Evolutionary conservation across 2,888 invertebrate species (phyloP).

Genomic region (Tipula unca): DNA sequence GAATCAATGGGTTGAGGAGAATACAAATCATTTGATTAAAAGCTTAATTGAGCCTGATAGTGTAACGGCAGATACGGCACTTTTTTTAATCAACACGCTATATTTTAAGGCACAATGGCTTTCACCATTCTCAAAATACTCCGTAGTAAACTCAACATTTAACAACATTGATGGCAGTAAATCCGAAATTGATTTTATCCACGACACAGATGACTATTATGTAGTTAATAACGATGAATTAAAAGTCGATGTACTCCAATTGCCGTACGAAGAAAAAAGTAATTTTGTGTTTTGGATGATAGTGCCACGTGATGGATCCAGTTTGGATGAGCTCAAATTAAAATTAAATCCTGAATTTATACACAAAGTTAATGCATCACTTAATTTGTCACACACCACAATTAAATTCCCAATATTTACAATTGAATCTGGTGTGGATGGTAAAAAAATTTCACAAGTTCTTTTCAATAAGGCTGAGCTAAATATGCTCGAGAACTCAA

Average conservation of each 20-base stretch:
- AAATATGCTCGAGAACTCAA: not conserved
- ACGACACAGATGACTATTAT: not conserved
- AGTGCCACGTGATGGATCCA: not conserved
- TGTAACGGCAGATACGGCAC: not conserved
- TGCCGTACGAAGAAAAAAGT: not conserved
- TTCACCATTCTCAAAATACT: not conserved
- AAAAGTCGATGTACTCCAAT: not conserved
- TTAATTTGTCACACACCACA: not conserved
- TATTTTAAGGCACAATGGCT: not conserved
- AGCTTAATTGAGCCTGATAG: not conserved
- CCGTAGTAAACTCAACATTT: not conserved
- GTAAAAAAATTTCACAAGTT: not conserved
- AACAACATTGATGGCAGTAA: not conserved
- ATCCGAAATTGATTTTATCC: not conserved
- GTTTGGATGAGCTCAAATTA: not conserved
- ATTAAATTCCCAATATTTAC: not conserved
- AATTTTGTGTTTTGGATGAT: conserved; percentile 14
- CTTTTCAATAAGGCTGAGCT: not conserved
- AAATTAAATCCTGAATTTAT: not conserved
- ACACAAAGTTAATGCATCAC: not conserved
- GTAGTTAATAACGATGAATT: not conserved
- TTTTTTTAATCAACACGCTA: not conserved
- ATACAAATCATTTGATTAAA: not conserved
- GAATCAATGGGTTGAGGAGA: conserved; percentile 1
- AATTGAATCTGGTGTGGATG: not conserved